Evolutionary conservation across 2,797 vertebrate genomes (phyloP), one percentile per base, ranked within the genome.

Genomic region (Orientallactaga sibirica): DNA sequence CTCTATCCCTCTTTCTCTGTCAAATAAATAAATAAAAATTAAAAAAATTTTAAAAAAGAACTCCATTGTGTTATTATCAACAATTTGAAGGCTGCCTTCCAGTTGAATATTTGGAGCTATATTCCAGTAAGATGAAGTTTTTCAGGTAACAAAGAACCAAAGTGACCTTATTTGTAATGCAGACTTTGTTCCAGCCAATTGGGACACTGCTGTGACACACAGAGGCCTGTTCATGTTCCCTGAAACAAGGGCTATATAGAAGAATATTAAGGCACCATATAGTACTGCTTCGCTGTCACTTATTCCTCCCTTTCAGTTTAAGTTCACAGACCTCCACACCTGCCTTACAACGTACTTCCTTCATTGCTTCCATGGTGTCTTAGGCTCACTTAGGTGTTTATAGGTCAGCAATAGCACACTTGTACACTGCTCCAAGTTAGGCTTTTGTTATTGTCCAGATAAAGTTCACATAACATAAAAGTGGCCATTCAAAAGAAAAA

Each of bases 71-170:
- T 71, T 52, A 16, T 52, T 68, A 41, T 48, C 61, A 55, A 6
- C 1, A 55, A 20, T 12, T 12, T 8, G 33, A 68, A 27, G 15
- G 20, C 48, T 41, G 74, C 55, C 82, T 48, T 73, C 37, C 55
- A 24, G 10, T 74, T 52, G 58, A 85, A 48, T 20, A 58, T 75
- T 55, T 16, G 37, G 58, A 64, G 79, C 10, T n/a, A 9, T 52
- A 61, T 33, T 52, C 79, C 74, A 84, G 81, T 29, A n/a, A 48
- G 67, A 41, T 22, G 27, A 71, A 68, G 16, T 91, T 19, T 76
- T 62, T 84, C 58, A 24, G 16, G 33, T 55, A 78, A 88, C 43
- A 71, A 87, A 85, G 91, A 85, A 64, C 24, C 33, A 27, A 55
- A 52, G n/a, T n/a, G 48, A 75, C 61, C 58, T 27, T 78, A 73